phyloP scores from a whole-genome alignment of 2,797 vertebrate species.

The Girardinus metallicus region DNA sequence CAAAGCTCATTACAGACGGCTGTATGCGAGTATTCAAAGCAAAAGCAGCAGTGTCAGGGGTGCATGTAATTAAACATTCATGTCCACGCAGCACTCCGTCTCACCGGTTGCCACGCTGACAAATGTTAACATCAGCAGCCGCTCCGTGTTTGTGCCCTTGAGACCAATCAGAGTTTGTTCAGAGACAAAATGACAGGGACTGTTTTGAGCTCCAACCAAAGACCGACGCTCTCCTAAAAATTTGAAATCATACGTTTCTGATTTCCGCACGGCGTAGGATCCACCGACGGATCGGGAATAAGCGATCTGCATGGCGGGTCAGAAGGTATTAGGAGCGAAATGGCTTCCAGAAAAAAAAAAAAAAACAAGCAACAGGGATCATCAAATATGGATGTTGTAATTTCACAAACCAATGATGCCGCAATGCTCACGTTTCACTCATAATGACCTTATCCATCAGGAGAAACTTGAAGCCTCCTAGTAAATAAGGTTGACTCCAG shows the following conservation, averaged over 20 bases:
- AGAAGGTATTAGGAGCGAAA: constrained; percentile 15
- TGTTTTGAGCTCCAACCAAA: constrained; percentile 30
- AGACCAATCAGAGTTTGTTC: constrained; percentile 35
- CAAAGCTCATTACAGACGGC: constrained; percentile 44
- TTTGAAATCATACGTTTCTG: constrained; percentile 48
- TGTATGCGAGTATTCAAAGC: constrained; percentile 26
- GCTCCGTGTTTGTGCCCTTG: constrained; percentile 3
- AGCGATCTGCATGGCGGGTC: constrained; percentile 38
- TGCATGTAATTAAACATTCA: constrained; percentile 50
- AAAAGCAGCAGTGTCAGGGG: constrained; percentile 18
- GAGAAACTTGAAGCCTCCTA: constrained; percentile 1
- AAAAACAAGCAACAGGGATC: constrained; percentile 36
- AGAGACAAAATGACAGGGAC: constrained; percentile 26
- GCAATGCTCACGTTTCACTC: constrained; percentile 7
- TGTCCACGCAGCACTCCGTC: constrained; percentile 23
- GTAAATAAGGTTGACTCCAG: constrained; percentile 3
- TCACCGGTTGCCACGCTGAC: constrained; percentile 32
- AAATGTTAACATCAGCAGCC: constrained; percentile 39
- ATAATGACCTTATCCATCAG: constrained; percentile 15
- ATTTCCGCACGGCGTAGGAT: constrained; percentile 1
- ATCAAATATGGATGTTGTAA: constrained; percentile 78
- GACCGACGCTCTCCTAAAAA: constrained; percentile 25
- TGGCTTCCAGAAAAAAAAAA: constrained; percentile 32
- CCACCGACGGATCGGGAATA: constrained; percentile 26
- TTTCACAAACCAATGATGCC: constrained; percentile 40